phyloP scores from a whole-genome alignment of 2,113 vertebrate species.

The Platichthys stellatus region DNA sequence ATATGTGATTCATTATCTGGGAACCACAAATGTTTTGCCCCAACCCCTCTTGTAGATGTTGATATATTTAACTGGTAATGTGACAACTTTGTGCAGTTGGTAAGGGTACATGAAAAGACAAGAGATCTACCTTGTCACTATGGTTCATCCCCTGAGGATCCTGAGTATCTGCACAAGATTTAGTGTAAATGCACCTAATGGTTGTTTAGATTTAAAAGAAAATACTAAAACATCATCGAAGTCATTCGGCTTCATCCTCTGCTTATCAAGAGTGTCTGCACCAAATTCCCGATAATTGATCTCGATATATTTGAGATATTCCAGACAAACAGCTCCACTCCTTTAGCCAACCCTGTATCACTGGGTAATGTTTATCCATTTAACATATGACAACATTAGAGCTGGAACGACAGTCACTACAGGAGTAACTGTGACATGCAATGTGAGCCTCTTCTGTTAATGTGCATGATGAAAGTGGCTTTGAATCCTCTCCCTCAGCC shows the following conservation, averaged over 20 bases:
- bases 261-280: background rate
- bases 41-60: background rate
- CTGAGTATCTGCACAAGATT: background rate
- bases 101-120: background rate
- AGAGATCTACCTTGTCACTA: background rate
- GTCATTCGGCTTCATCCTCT: background rate
- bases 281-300: background rate
- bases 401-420: conserved; percentile 1
- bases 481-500: conserved; percentile 17
- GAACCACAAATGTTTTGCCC: too few relatives aligned
- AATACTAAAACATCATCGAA: background rate
- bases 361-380: conserved; percentile 3
- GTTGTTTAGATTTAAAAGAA: background rate
- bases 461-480: conserved; percentile 13
- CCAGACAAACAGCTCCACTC: background rate
- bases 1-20: too few relatives aligned
- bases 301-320: background rate
- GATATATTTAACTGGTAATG: background rate
- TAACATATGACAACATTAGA: conserved; percentile 9
- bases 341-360: background rate
- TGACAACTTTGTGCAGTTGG: background rate
- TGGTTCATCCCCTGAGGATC: background rate
- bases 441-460: conserved; percentile 30
- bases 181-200: background rate
- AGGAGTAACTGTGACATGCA: conserved; percentile 24